phyloP scores from a whole-genome alignment of 2,797 vertebrate species.

The Sternarchorhynchus goeldii region DNA sequence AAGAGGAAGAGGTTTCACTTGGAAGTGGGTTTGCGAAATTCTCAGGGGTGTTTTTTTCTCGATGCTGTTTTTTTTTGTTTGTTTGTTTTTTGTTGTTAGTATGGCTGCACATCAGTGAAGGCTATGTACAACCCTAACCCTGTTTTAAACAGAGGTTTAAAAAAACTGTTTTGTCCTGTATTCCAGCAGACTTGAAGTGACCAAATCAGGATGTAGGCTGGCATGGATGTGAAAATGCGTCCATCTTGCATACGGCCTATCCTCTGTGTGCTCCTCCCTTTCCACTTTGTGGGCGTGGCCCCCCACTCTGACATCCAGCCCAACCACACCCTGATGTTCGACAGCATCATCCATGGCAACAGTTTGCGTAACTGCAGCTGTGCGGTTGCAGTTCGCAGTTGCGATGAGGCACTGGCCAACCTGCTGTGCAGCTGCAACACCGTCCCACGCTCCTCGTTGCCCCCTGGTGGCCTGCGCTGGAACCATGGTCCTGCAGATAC shows the following conservation, averaged over 20 bases:
- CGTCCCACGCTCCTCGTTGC: slow-evolving; percentile 54
- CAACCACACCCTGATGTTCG: slow-evolving; percentile 67
- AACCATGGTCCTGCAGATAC: background rate
- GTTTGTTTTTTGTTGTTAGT: too few species aligned
- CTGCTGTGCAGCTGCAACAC: slow-evolving; percentile 67
- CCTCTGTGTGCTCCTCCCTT: slow-evolving; percentile 11
- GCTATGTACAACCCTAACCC: too few species aligned
- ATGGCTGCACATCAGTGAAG: too few species aligned
- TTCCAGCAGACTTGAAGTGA: slow-evolving; percentile 1
- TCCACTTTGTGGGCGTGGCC: background rate
- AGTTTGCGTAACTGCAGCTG: slow-evolving; percentile 73
- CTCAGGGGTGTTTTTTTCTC: background rate
- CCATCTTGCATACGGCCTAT: slow-evolving; percentile 18
- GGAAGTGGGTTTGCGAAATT: background rate
- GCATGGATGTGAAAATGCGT: slow-evolving; percentile 27
- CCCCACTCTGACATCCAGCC: background rate
- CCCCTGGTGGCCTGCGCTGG: slow-evolving; percentile 52
- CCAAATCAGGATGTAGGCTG: slow-evolving; percentile 32
- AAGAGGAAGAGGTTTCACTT: background rate
- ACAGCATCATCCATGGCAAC: slow-evolving; percentile 50
- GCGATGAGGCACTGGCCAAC: slow-evolving; percentile 65
- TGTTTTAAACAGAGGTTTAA: too few species aligned
- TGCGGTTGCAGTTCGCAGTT: slow-evolving; percentile 50
- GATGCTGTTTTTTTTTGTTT: too few species aligned
- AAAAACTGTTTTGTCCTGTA: background rate